phyloP scores from a whole-genome alignment of 2,888 invertebrate species.

The Bombylius major region DNA sequence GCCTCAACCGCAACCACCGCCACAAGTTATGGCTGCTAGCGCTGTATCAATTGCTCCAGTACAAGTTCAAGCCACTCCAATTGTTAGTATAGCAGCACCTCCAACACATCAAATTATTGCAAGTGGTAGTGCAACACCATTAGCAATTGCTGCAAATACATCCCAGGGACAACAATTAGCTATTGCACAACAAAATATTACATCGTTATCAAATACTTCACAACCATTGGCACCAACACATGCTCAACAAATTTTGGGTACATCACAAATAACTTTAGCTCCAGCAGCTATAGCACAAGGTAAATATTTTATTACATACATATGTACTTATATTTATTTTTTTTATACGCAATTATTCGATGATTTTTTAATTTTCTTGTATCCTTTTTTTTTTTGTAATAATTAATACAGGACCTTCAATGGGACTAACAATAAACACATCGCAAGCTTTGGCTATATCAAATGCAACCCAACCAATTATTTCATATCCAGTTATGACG shows the following conservation, averaged over 20 bases:
- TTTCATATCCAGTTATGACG: slow-evolving; percentile 55
- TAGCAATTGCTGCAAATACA: slow-evolving; percentile 20
- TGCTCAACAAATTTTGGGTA: slow-evolving; percentile 20
- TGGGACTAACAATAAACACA: slow-evolving; percentile 35
- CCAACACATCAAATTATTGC: slow-evolving; percentile 20
- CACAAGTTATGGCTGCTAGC: slow-evolving; percentile 41
- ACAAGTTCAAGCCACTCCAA: slow-evolving; percentile 40
- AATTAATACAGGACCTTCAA: slow-evolving; percentile 14
- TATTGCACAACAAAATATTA: slow-evolving; percentile 19
- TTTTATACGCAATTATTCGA: background rate
- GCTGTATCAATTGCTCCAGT: slow-evolving; percentile 39
- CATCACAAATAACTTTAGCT: slow-evolving; percentile 22
- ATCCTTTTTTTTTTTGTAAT: too few species aligned
- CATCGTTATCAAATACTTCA: slow-evolving; percentile 17
- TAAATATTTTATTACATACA: background rate
- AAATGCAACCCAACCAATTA: slow-evolving; percentile 46
- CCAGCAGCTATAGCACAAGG: slow-evolving; percentile 19
- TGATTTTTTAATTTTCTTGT: too few species aligned
- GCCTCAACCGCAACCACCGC: slow-evolving; percentile 37
- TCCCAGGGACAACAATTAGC: slow-evolving; percentile 19
- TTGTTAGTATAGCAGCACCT: slow-evolving; percentile 46
- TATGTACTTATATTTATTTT: background rate
- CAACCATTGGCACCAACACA: slow-evolving; percentile 16
- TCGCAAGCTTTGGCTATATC: slow-evolving; percentile 45
- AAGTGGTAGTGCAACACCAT: slow-evolving; percentile 14